Evolutionary conservation across 2,888 invertebrate species (phyloP).

Genomic region (Ariolimax columbianus): DNA sequence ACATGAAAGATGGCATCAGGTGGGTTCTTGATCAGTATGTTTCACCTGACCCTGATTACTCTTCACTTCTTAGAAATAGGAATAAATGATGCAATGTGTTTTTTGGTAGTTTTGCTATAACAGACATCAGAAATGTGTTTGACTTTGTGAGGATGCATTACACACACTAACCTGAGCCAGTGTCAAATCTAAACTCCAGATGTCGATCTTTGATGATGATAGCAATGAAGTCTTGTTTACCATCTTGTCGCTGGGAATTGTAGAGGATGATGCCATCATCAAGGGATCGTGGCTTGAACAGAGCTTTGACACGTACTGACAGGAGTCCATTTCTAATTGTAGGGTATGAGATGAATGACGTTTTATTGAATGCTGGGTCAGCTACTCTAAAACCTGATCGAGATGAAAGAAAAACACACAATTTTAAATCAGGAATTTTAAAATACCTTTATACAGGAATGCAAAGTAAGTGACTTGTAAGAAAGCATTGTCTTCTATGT

Average conservation of each 20-base stretch:
- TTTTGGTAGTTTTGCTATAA: too few species aligned
- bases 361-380: conserved; percentile 89
- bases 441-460: too few species aligned
- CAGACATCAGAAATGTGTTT: too few species aligned
- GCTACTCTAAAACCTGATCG: conserved; percentile 83
- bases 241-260: conserved; percentile 89
- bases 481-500: too few species aligned
- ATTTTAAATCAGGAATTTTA: too few species aligned
- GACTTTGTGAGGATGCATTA: too few species aligned
- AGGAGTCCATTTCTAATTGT: conserved; percentile 82
- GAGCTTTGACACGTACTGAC: conserved; percentile 84
- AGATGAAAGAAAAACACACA: background rate
- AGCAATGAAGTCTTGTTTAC: conserved; percentile 91
- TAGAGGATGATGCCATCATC: conserved; percentile 92
- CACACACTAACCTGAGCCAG: conserved; percentile 84
- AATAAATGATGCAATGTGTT: too few species aligned
- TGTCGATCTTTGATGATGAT: conserved; percentile 88
- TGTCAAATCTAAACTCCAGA: conserved; percentile 91
- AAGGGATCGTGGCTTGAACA: conserved; percentile 86
- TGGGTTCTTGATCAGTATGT: too few species aligned
- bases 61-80: too few species aligned
- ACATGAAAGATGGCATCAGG: too few species aligned
- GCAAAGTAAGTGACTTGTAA: too few species aligned
- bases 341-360: conserved; percentile 89
- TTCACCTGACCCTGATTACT: too few species aligned